Evolutionary conservation across 2,888 invertebrate genomes (phyloP), one percentile per base, ranked within the genome.

Genomic region (Phalera bucephala): DNA sequence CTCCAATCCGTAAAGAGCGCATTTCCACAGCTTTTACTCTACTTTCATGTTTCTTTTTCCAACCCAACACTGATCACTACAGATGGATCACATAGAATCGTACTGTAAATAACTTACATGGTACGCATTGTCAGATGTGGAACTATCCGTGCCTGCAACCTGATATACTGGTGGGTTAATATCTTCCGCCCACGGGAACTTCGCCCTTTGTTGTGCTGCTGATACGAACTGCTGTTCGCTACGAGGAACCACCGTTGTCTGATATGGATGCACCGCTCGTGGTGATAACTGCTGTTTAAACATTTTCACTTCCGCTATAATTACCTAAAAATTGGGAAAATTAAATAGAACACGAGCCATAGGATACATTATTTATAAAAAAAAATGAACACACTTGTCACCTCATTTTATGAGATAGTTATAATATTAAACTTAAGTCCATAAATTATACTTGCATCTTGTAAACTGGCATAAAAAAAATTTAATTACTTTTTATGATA

Each of bases 161-260:
- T 87, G 88, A 48, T 85, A 86, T 6, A 81, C 71, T 11, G 82
- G 78, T 2, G 79, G 52, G 44, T 78, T 82, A 25, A 76, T 73
- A 49, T 86, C 83, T 31, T 88, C 90, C 27, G 76, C 73, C 90
- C 90, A 90, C 28, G 90, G 90, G 53, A 73, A 90, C 63, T 90
- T 89, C 1, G 79, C 73, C 52, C 90, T 79, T 72, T 89, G 86
- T 72, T 87, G 82, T 8, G 82, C 65, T 12, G 90, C 88, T n/a
- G 82, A 72, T 15, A 72, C 67, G 40, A 84, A 76, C 47, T 90
- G 90, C 31, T 86, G 83, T 33, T 89, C 86, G 53, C 80, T 88
- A 9, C 90, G 70, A 7, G 89, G 81, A 15, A 90, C 84, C 20
- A 90, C 76, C 2, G 90, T 90, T 3, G 90, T 90, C 62, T 90